Evolutionary conservation across 2,113 vertebrate genomes (phyloP), one percentile per base, ranked within the genome.

Genomic region (Oryzias javanicus): DNA sequence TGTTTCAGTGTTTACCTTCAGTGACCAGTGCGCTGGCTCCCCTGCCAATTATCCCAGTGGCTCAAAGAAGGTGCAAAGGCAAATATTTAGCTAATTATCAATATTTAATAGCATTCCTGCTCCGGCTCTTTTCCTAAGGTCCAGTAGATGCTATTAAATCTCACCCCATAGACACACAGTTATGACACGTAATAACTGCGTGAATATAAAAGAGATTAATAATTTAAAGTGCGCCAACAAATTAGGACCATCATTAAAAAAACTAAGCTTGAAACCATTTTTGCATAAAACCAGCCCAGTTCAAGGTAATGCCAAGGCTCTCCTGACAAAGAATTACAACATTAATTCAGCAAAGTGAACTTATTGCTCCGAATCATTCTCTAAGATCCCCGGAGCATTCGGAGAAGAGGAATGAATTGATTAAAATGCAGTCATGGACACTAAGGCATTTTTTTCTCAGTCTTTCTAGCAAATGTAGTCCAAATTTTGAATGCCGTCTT

Each of bases 131-230:
- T 93, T 96, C 94, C 93, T 94, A 93, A 96, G 94, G 96, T 95
- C 94, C 92, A 94, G 94, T 92, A 94, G 94, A 96, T 94, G 94
- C 94, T 94, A 95, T 98, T 98, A 97, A 96, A 97, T 95, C 93
- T 94, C 93, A 94, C 90, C 92, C 92, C 95, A 96, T 94, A 96
- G 95, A 99, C 97, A 98, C 94, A 96, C 94, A 95, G 95, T 96
- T 96, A 96, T 98, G 96, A 98, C 95, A 96, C 89, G 93, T 94
- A 98, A 98, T 98, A 98, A 98, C 94, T 94, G 95, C 94, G 93
- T 94, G 96, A 96, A 96, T 99, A 98, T 98, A 98, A 99, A 98
- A 95, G 94, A 92, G 90, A 97, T 99, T 95, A 99, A 99, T 99
- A 98, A 99, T 99, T 98, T 95, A 99, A 92, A 93, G 93, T 93